Percentiles rank a stretch among this genome's conserved stretches.
phyloP scores from a whole-genome alignment of 2,797 vertebrate species.

The Anguilla anguilla region DNA sequence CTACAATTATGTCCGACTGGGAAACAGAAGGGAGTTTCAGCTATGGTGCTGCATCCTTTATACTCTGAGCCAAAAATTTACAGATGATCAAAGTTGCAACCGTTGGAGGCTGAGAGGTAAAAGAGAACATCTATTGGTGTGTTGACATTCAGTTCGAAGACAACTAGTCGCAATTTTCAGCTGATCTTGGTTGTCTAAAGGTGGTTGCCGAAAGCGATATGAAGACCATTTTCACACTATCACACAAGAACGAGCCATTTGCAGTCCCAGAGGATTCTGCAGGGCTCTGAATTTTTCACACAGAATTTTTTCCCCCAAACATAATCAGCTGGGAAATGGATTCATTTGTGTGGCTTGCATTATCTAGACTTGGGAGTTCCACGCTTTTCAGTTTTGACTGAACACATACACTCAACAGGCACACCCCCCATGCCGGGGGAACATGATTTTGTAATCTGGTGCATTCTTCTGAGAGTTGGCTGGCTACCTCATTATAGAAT shows the following conservation, averaged over 20 bases:
- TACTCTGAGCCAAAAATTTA: no score
- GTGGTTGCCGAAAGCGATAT: background rate
- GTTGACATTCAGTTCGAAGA: background rate
- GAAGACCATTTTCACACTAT: background rate
- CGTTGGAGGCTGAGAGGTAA: no score
- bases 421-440: background rate
- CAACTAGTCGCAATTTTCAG: background rate
- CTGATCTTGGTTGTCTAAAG: background rate
- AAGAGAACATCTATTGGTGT: background rate
- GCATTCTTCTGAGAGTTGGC: background rate
- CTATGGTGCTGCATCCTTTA: no score
- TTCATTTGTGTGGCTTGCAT: background rate
- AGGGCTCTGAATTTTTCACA: background rate
- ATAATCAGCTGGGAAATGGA: background rate
- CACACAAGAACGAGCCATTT: background rate
- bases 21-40: no score
- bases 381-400: background rate
- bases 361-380: background rate
- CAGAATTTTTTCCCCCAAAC: no score
- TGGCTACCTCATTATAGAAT: background rate
- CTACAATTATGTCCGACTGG: no score
- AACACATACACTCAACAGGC: background rate
- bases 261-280: background rate
- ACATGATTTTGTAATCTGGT: background rate
- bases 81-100: no score